Evolutionary conservation across 1,140 invertebrate species (phyloP), one percentile per base, ranked within the genome.

Genomic region (Ostrea edulis): DNA sequence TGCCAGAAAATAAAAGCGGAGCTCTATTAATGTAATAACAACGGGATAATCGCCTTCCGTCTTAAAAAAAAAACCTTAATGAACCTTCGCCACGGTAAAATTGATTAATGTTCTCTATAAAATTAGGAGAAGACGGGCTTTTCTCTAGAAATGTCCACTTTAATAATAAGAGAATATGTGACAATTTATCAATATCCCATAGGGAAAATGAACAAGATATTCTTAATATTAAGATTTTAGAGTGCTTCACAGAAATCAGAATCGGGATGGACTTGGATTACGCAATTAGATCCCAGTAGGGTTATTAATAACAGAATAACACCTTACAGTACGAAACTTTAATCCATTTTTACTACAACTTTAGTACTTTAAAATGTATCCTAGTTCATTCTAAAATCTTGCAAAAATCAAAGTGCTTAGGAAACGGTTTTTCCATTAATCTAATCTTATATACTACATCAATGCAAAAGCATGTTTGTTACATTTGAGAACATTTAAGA

Each of bases 11-110:
- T 8, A 77, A 77, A n/a, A 25, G 68, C 68, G 9, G 25, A 25
- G 68, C 68, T 77, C 29, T 77, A 77, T 77, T 77, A 77, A 77
- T 77, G 68, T 77, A 77, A 77, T 77, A 77, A 77, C 68, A 77
- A 77, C 25, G 29, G 25, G 29, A 77, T 77, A 35, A 77, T 77
- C 68, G 68, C 68, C 25, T 77, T 77, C 25, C 68, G 22, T 77
- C 68, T 77, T 77, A 29, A 77, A 77, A 44, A 77, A 44, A 44
- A 44, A 77, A 22, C 68, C n/a, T 77, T 77, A 77, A 77, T 77
- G 68, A 77, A 77, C 68, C 68, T 62, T 77, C 68, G 25, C 68
- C 68, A 77, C 25, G 35, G 22, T 77, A 29, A 25, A 77, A 77
- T 77, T 77, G 68, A 77, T 77, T 77, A 77, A 77, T 35, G 68